Base-by-base conservation (phyloP, 2,797 vertebrate genomes). In the Pangasius sanitwongsei region DNA sequence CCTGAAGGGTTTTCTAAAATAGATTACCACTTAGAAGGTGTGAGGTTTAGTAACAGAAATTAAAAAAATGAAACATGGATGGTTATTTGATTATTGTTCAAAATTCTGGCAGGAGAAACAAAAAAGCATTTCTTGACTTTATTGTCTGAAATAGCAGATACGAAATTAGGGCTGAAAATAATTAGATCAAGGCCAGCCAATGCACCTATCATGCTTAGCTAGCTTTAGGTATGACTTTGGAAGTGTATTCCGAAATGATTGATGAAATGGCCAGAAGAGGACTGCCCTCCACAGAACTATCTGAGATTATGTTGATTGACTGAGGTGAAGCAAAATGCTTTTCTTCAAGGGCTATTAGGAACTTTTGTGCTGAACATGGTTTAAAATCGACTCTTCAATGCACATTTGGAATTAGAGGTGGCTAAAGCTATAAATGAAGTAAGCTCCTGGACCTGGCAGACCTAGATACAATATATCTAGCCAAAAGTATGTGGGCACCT, bases 141-240 rank as follows among this genome's bases (percentile, higher is more conserved):
- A 11, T 57, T 57, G n/a, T 81, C 78, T 81, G 78, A 81, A 57
- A 57, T 23, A 34, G n/a, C 77, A 81, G 77, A 57, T 34, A 11
- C 53, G 37, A 80, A 80, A 55, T 57, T 80, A 80, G 8, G 37
- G 16, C 28, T 57, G 31, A 57, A 57, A 41, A 34, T 34, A 20
- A 34, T 80, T 55, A 16, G 15, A 55, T 34, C 50, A 55, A 57
- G 6, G 7, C 28, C 77, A 57, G 77, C n/a, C 77, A 34, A 1
- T 55, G 55, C 8, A 12, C 44, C 44, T 13, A 37, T 37, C n/a
- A 57, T 81, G 37, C 31, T 57, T 23, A 81, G 8, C 78, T 34
- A 13, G 53, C 78, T 57, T 57, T 23, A 81, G 53, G 31, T 59
- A 82, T 57, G 31, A 23, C 7, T 81, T 81, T 55, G 53, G 18